phyloP scores from a whole-genome alignment of 1,140 invertebrate species.

The Nasonia giraulti region DNA sequence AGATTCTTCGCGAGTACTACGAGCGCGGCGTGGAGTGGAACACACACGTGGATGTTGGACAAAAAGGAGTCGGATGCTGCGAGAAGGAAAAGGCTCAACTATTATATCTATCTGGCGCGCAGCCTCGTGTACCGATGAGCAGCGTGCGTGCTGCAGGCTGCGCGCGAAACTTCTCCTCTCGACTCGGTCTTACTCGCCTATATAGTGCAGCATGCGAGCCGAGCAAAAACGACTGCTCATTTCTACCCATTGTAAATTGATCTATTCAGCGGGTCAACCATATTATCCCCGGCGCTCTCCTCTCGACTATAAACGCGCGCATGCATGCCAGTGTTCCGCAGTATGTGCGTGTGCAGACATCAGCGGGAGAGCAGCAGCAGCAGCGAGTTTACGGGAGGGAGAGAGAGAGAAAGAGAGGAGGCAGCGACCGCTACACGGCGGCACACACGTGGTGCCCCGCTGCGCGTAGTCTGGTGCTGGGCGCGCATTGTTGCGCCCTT shows the following conservation, averaged over 20 bases:
- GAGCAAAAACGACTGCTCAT: slow-evolving; percentile 64
- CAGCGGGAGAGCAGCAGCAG: not conserved
- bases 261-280: slow-evolving; percentile 70
- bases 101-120: not conserved
- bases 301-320: slow-evolving; percentile 49
- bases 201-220: not conserved
- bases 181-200: not conserved
- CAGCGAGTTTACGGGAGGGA: not conserved
- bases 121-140: not conserved
- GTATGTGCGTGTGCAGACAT: not conserved
- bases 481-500: slow-evolving; percentile 53
- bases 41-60: not conserved
- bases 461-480: slow-evolving; percentile 40
- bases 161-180: too few relatives aligned
- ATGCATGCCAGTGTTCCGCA: not conserved
- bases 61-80: not conserved
- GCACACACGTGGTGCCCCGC: slow-evolving; percentile 50
- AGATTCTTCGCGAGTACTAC: too few relatives aligned
- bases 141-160: too few relatives aligned
- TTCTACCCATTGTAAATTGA: slow-evolving; percentile 73
- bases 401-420: not conserved
- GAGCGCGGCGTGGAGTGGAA: not conserved
- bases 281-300: slow-evolving; percentile 60
- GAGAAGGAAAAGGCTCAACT: not conserved
- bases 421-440: slow-evolving; percentile 36